Conservation (phyloP, 1,140 invertebrate genomes). For the Drosophila nebulosa region DNA sequence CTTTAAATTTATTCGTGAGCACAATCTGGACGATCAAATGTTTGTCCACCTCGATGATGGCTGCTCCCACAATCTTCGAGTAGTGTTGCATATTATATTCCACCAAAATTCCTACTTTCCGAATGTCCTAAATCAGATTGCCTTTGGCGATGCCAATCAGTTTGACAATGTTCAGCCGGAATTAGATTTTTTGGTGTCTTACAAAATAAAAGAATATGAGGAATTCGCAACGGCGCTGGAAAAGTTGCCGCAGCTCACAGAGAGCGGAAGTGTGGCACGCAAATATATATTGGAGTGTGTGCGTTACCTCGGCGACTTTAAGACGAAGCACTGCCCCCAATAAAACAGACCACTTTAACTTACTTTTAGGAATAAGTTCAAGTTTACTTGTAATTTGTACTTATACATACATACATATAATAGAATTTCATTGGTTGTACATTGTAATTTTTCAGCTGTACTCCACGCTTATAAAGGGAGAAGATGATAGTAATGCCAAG, state of each 20-base stretch:
- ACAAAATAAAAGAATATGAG: conserved; percentile 64
- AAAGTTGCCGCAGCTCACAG: conserved; percentile 36
- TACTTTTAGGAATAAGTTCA: conserved; percentile 26
- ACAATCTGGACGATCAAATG: conserved; percentile 81
- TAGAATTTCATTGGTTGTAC: not conserved
- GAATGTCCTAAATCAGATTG: conserved; percentile 75
- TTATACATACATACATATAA: not conserved
- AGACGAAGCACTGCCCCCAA: not conserved
- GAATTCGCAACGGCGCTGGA: conserved; percentile 43
- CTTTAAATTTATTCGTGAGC: conserved; percentile 82
- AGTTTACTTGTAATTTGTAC: conserved; percentile 1
- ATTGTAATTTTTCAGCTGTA: conserved; percentile 47
- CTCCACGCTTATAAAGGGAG: conserved; percentile 37
- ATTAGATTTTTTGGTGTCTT: conserved; percentile 40
- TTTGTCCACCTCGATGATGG: conserved; percentile 79
- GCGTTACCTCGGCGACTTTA: conserved; percentile 52
- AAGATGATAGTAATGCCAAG: conserved; percentile 31
- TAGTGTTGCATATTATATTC: conserved; percentile 80
- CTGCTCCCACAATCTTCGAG: conserved; percentile 81
- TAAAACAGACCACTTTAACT: not conserved
- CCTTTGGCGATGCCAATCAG: conserved; percentile 63
- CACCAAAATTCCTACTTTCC: conserved; percentile 66
- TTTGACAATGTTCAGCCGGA: conserved; percentile 59
- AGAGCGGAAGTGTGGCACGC: conserved; percentile 45
- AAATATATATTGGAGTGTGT: conserved; percentile 67